Conservation (phyloP, 2,113 vertebrate species). For the Nanger granti region DNA sequence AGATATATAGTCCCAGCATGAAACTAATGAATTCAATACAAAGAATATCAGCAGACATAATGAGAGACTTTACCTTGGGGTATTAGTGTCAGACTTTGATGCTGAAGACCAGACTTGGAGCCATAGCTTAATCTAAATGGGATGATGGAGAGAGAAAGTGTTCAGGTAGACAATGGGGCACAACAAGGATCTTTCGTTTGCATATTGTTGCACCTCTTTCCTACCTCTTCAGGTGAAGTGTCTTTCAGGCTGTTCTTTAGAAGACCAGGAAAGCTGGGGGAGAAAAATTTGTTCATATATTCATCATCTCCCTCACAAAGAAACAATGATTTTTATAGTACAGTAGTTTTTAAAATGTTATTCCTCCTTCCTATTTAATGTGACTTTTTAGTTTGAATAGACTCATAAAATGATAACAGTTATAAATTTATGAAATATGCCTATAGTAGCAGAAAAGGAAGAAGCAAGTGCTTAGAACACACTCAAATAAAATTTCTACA, state of each 20-base stretch:
- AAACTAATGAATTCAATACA: conserved; percentile 75
- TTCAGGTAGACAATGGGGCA: conserved; percentile 18
- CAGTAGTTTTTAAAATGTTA: neutral
- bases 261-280: neutral
- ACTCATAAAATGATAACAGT: conserved; percentile 36
- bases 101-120: conserved; percentile 45
- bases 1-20: conserved; percentile 67
- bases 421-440: conserved; percentile 30
- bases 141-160: neutral
- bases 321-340: neutral
- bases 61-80: conserved; percentile 35
- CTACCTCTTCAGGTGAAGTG: neutral
- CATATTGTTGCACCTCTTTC: neutral
- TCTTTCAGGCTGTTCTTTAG: conserved; percentile 1
- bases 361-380: neutral
- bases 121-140: conserved; percentile 52
- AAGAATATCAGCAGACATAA: conserved; percentile 49
- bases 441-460: conserved; percentile 36
- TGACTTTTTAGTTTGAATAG: conserved; percentile 16
- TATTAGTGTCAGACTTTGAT: conserved; percentile 62
- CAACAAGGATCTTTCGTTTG: conserved; percentile 26
- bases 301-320: neutral
- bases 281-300: neutral
- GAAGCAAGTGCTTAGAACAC: neutral
- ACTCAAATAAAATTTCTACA: neutral